phyloP scores from a whole-genome alignment of 1,140 invertebrate species.

The Venturia canescens region DNA sequence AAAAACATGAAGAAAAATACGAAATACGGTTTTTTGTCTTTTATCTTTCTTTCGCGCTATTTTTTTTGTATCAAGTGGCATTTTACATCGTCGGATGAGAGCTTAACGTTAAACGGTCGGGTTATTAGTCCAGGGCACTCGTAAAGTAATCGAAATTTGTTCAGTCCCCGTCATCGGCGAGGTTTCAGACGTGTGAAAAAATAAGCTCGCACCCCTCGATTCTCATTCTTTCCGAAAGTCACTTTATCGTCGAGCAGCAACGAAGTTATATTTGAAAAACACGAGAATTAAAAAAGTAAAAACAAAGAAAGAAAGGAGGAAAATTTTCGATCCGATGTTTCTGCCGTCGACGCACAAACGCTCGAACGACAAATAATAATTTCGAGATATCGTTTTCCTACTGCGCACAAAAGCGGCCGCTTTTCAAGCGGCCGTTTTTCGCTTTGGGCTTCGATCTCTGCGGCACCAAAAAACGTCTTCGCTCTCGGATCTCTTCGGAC shows the following conservation, averaged over 20 bases:
- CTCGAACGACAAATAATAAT: too few species aligned
- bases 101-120: constrained; percentile 58
- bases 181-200: neutral
- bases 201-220: neutral
- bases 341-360: neutral
- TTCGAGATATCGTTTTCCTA: too few species aligned
- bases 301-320: neutral
- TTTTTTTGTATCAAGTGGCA: constrained; percentile 47
- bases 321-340: constrained; percentile 20
- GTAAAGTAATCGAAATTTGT: constrained; percentile 67
- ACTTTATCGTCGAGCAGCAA: neutral
- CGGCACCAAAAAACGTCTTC: constrained; percentile 7
- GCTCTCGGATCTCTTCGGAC: neutral
- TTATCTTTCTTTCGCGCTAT: neutral
- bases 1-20: too few species aligned
- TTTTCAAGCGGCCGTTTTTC: neutral
- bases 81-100: constrained; percentile 60
- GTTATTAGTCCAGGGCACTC: constrained; percentile 57
- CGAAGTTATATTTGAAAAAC: too few species aligned
- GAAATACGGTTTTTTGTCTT: constrained; percentile 23
- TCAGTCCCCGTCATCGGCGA: constrained; percentile 14
- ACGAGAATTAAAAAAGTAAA: neutral
- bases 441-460: constrained; percentile 10
- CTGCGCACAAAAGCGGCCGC: neutral
- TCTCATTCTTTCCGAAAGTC: neutral